Percentiles rank a stretch among this genome's conserved stretches.
Evolutionary conservation across 2,797 vertebrate species (phyloP).

Genomic region (Scomberomorus guttatus): DNA sequence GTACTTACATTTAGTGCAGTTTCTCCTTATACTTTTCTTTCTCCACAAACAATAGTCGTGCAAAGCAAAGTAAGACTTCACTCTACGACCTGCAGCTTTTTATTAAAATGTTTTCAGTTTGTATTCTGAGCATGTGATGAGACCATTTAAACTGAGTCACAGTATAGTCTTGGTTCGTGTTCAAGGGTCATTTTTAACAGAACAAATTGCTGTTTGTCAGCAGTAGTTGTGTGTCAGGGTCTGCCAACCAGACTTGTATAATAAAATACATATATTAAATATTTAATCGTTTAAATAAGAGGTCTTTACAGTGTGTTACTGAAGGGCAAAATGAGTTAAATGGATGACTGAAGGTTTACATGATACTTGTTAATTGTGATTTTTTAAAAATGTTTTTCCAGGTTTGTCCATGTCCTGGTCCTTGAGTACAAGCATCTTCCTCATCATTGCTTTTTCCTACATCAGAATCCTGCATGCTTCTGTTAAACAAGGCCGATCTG

Average conservation of each 20-base stretch:
- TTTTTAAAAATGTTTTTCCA: slow-evolving; percentile 14
- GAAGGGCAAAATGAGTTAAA: neutral
- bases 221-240: too few species aligned
- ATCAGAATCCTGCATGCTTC: slow-evolving; percentile 59
- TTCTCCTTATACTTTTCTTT: neutral
- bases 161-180: too few species aligned
- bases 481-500: slow-evolving; percentile 20
- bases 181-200: too few species aligned
- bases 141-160: too few species aligned
- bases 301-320: neutral
- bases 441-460: slow-evolving; percentile 74
- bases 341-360: neutral
- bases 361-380: neutral
- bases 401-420: slow-evolving; percentile 66
- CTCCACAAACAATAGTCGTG: too few species aligned
- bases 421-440: slow-evolving; percentile 57
- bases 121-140: neutral
- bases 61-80: neutral
- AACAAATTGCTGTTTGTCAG: too few species aligned
- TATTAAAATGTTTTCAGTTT: neutral
- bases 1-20: too few species aligned
- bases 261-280: too few species aligned
- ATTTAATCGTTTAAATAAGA: too few species aligned
- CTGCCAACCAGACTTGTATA: too few species aligned
- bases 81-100: neutral